A percentile compares a stretch with the other conserved stretches of the same genome.
These are phyloP conservation scores for Alcis repandata DNA, from an alignment of 2,888 invertebrate species.

Conservation along the genomic window DNA sequence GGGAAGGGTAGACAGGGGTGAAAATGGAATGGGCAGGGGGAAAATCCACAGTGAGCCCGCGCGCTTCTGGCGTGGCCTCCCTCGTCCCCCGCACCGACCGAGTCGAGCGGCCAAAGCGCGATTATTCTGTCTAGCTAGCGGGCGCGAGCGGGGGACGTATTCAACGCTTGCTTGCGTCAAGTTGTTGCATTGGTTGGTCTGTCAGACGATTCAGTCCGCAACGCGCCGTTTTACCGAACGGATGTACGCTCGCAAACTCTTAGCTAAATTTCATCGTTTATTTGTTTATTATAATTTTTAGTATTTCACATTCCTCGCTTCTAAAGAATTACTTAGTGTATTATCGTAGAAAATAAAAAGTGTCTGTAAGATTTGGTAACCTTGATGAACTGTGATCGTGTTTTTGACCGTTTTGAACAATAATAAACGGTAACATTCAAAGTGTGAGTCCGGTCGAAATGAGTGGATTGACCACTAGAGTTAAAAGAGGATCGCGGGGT, in stretches of 20 bases:
- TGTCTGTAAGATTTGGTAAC: slow-evolving; percentile 42
- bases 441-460: slow-evolving; percentile 81
- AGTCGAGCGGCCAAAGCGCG: slow-evolving; percentile 63
- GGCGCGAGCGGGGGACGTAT: slow-evolving; percentile 65
- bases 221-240: slow-evolving; percentile 70
- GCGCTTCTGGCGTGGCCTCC: slow-evolving; percentile 39
- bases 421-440: slow-evolving; percentile 64
- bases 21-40: slow-evolving; percentile 35
- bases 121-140: slow-evolving; percentile 81
- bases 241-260: slow-evolving; percentile 63
- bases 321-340: slow-evolving; percentile 46
- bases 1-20: slow-evolving; percentile 51
- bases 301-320: slow-evolving; percentile 65
- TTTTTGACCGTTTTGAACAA: slow-evolving; percentile 74
- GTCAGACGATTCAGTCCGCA: slow-evolving; percentile 68
- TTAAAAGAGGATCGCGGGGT: slow-evolving; percentile 85
- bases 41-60: slow-evolving; percentile 28
- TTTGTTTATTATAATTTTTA: slow-evolving; percentile 65
- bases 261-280: slow-evolving; percentile 53
- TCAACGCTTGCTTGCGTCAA: slow-evolving; percentile 70
- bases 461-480: slow-evolving; percentile 86
- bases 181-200: slow-evolving; percentile 53
- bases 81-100: slow-evolving; percentile 48
- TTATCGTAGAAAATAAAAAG: slow-evolving; percentile 49
- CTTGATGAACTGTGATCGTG: slow-evolving; percentile 79